Base-by-base conservation (phyloP, 2,797 vertebrate species). In the Columba guinea region DNA sequence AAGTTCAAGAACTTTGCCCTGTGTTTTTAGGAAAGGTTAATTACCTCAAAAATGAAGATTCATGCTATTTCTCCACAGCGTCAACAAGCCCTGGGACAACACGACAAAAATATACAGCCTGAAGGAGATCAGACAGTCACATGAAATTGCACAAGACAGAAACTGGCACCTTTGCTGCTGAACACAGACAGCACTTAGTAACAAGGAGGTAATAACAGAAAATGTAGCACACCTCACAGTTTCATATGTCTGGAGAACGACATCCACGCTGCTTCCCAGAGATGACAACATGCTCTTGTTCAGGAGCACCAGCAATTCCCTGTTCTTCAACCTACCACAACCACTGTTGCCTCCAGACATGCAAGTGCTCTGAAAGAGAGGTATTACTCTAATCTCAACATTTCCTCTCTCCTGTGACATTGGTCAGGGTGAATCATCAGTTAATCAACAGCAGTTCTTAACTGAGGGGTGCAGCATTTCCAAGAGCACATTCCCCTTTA, bases 381-480 rank as follows among this genome's bases (percentile, higher is more conserved):
- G n/a, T 69, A 64, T 55, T 77, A 59, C 52, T 68, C 86, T 85
- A 87, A 95, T 60, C 58, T 81, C 64, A 83, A 11, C 11, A 67
- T 28, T 93, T 90, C 94, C 89, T 89, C 80, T 91, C 80, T 84
- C 68, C 74, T 51, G 30, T 34, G 80, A 90, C 86, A 68, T 18
- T 32, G 78, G 86, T 71, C 71, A 82, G 53, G 37, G 41, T 92
- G 96, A 96, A 92, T 95, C 94, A 96, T 18, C 85, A 90, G 67
- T 87, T 89, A 96, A 94, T 89, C 80, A 94, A 87, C 12, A 92
- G 49, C 48, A 79, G 77, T 93, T 80, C 94, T 96, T 81, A 95
- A 95, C 58, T n/a, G 59, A 56, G 44, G 79, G 84, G 92, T 78
- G 93, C 94, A 96, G 88, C 53, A 89, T 13, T 94, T 94, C 59